Evolutionary conservation across 2,888 invertebrate genomes (phyloP).

Genomic region (Watsonalla cultraria): DNA sequence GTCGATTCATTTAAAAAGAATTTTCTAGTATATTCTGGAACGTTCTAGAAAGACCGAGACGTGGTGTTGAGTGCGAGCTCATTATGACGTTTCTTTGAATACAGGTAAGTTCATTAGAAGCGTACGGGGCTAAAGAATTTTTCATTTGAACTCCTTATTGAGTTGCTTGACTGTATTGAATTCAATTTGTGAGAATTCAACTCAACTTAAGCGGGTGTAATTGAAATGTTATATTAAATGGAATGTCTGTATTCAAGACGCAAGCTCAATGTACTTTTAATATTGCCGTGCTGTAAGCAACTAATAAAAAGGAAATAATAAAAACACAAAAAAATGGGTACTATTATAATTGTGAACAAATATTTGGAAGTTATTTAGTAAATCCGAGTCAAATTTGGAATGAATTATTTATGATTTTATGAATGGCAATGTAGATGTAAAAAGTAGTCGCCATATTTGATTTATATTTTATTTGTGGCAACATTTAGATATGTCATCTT

Average conservation of each 20-base stretch:
- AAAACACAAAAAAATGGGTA: too few relatives aligned
- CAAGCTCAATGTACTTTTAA: too few relatives aligned
- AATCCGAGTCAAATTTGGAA: too few relatives aligned
- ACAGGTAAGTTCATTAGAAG: conserved; percentile 29
- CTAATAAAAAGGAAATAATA: too few relatives aligned
- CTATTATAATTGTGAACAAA: too few relatives aligned
- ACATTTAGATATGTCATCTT: too few relatives aligned
- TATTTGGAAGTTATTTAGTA: too few relatives aligned
- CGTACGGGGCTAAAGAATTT: conserved; percentile 58
- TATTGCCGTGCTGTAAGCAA: too few relatives aligned
- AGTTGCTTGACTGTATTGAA: conserved; percentile 30
- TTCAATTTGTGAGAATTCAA: conserved; percentile 22
- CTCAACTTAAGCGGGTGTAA: not conserved
- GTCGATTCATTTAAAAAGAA: conserved; percentile 37
- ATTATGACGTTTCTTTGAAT: conserved; percentile 40
- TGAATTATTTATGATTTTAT: too few relatives aligned
- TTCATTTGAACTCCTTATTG: conserved; percentile 62
- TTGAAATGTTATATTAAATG: not conserved
- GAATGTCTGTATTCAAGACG: not conserved
- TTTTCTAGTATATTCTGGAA: conserved; percentile 1
- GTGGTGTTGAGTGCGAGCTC: conserved; percentile 25
- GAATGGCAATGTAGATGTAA: too few relatives aligned
- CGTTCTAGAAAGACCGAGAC: conserved; percentile 23
- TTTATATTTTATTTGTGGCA: too few relatives aligned
- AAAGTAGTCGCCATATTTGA: too few relatives aligned